Evolutionary conservation across 2,113 vertebrate genomes (phyloP).

Genomic region (Carlito syrichta): DNA sequence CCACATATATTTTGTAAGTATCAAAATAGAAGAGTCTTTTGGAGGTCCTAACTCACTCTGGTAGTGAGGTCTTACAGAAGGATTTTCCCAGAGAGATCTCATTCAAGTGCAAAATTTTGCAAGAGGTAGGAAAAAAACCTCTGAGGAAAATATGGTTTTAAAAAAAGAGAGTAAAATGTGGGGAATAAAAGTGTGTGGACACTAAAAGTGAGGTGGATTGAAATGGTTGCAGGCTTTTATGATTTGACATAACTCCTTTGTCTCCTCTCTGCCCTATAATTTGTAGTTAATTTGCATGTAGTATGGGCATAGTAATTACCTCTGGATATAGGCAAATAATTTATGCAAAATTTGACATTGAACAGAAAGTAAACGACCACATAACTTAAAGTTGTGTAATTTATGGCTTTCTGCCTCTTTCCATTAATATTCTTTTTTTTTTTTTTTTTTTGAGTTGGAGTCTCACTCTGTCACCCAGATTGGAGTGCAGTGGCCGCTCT

Average conservation of each 20-base stretch:
- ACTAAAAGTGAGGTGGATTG: not conserved
- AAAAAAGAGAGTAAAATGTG: not conserved
- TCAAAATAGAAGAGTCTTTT: not conserved
- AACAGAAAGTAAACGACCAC: not conserved
- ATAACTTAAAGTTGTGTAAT: not conserved
- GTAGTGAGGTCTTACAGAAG: not conserved
- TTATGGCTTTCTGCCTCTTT: not conserved
- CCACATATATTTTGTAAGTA: not conserved
- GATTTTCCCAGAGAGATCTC: not conserved
- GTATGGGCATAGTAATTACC: not conserved
- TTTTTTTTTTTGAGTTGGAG: no score
- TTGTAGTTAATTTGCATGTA: not conserved
- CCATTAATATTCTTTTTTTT: not conserved
- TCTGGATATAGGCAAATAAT: not conserved
- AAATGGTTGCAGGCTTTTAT: not conserved
- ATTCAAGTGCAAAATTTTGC: not conserved
- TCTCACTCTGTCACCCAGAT: no score
- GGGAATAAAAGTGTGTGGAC: not conserved
- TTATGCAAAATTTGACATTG: not conserved
- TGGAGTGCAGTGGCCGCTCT: no score
- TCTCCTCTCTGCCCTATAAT: not conserved
- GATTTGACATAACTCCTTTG: not conserved
- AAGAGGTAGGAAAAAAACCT: not conserved
- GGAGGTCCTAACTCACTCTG: not conserved
- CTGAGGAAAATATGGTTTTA: not conserved